Evolutionary conservation across 1,140 invertebrate species (phyloP), one percentile per base, ranked within the genome.

Genomic region (Trachelipus rathkii): DNA sequence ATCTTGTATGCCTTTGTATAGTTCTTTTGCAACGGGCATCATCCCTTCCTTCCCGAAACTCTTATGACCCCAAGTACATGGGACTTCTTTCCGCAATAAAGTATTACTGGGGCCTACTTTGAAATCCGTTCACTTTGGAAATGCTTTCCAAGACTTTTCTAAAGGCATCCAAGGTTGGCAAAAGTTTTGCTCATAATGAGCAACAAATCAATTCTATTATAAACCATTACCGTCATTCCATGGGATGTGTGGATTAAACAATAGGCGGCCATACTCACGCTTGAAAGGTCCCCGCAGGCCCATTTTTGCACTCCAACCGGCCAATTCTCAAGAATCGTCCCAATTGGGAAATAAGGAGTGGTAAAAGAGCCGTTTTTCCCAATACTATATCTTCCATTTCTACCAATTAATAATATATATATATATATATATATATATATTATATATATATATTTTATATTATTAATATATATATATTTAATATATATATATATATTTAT

Each of bases 291-390:
- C n/a, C n/a, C 1, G 10, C 53, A 4, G 60, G 73, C 19, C 50
- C 67, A 23, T 74, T 67, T 3, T n/a, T 23, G 66, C n/a, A 74
- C 60, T 46, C 23, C 73, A 74, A 74, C 66, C 10, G 73, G 73
- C 50, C n/a, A n/a, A 74, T 67, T 67, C 46, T 4, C 19, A 43
- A 53, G 43, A 53, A 74, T n/a, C n/a, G n/a, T n/a, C n/a, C n/a
- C n/a, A n/a, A n/a, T n/a, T n/a, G n/a, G n/a, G n/a, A n/a, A n/a
- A n/a, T n/a, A n/a, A n/a, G n/a, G n/a, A n/a, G n/a, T n/a, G n/a
- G n/a, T n/a, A n/a, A n/a, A n/a, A n/a, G n/a, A n/a, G n/a, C n/a
- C n/a, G n/a, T n/a, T n/a, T n/a, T n/a, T n/a, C n/a, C n/a, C n/a
- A n/a, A n/a, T n/a, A n/a, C n/a, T n/a, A n/a, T n/a, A n/a, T n/a